Evolutionary conservation across 2,797 vertebrate species (phyloP), one percentile per base, ranked within the genome.

Genomic region (Tokudaia muenninki): DNA sequence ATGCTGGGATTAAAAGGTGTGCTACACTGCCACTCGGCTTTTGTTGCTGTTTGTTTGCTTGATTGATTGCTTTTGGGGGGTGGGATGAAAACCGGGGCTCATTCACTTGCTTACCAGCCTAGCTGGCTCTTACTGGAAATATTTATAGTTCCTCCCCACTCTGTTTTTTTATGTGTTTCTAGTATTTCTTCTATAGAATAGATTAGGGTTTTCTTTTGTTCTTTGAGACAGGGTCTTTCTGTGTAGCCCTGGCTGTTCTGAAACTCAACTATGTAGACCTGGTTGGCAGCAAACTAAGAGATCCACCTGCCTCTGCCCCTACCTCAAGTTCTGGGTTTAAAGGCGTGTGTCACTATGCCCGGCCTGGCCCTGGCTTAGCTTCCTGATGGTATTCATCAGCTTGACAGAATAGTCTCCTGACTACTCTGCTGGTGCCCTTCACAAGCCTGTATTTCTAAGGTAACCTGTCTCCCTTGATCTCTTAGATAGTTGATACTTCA

Each of bases 401-500:
- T 41, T 80, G 57, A 63, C 84, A 24, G 19, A 89, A 10, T 67
- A 47, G 14, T 78, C 81, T 55, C 84, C 29, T 47, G 31, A 70
- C 79, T 61, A 61, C 3, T 61, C 57, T 72, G 26, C 57, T 81
- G 57, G 17, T 91, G 3, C 17, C 87, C 65, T 90, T 95, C 6
- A 16, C 75, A 52, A 91, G 2, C 83, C 21, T 72, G 3, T 65
- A n/a, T 11, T 87, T 96, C 19, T 97, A 65, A 59, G 47, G 77
- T 80, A 95, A 63, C 26, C 13, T 82, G 70, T 44, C 24, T 24
- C 52, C 44, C 81, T 87, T 88, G 34, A 63, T 74, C 57, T 74
- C 93, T 92, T 88, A 65, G 61, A 90, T 10, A 47, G 6, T 59
- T 93, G 63, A 88, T 82, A 34, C 92, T 92, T 95, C 57, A 89